Percentiles rank a stretch among this genome's conserved stretches.
These are phyloP conservation scores for Heteronetta atricapilla DNA, from an alignment of 2,113 vertebrate species.

Conservation along the genomic window DNA sequence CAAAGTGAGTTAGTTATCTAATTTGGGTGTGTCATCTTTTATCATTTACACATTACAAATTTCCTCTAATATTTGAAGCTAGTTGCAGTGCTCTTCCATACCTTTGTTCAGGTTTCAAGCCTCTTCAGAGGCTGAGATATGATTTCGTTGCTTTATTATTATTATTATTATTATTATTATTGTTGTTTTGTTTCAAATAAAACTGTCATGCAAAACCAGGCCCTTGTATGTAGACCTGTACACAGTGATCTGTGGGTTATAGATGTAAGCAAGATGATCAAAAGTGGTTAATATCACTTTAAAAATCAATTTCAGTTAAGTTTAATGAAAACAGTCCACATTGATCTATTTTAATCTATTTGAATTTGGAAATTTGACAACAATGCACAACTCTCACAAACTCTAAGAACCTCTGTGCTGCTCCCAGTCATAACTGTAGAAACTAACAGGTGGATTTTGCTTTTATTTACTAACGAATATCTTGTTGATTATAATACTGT, in stretches of 20 bases:
- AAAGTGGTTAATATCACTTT: background rate
- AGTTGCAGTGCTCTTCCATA: background rate
- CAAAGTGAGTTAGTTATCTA: background rate
- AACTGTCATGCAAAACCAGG: background rate
- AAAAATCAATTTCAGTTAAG: background rate
- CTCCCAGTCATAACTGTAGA: background rate
- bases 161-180: background rate
- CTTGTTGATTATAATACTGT: background rate
- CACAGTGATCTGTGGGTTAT: background rate
- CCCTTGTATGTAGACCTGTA: background rate
- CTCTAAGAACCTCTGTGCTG: background rate
- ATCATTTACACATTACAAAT: background rate
- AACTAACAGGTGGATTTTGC: background rate
- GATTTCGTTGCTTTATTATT: background rate
- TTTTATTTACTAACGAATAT: conserved; percentile 14
- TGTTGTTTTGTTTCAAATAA: background rate
- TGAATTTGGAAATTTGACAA: background rate
- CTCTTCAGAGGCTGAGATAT: background rate
- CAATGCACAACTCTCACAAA: background rate
- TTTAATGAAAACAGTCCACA: background rate
- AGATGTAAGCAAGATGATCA: background rate
- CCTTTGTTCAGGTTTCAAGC: background rate
- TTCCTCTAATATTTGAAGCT: background rate
- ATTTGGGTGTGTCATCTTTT: background rate
- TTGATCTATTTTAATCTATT: background rate